Evolutionary conservation across 2,888 invertebrate genomes (phyloP), one percentile per base, ranked within the genome.

Genomic region (Andrena dorsata): DNA sequence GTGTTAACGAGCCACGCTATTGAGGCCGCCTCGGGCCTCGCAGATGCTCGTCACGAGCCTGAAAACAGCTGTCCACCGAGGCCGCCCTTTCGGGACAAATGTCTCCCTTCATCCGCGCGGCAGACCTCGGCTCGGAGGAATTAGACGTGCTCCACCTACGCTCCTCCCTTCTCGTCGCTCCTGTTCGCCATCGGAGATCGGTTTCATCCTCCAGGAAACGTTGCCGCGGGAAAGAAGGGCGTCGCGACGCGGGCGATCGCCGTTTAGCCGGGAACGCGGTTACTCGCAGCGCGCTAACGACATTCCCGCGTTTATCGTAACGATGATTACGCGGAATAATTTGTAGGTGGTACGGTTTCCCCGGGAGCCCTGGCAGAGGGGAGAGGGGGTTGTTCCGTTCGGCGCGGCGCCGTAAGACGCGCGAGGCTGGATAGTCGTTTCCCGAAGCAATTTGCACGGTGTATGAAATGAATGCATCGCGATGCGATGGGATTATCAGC

Each of bases 41-140:
- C 71, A 69, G 77, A 78, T 65, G 64, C 60, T 73, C 60, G 49
- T 41, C 69, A 30, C 71, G 61, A 58, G 70, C 35, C 23, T 49
- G 56, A 56, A 56, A 85, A 82, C 86, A 86, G 86, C 86, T 86
- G 86, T 86, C 47, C 68, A 41, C 26, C 70, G 76, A 80, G 74
- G 83, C 80, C 76, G 84, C 83, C 77, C 30, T 51, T 63, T 63
- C 53, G 20, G 13, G 70, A 66, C 66, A 66, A 70, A 77, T 47
- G 70, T 53, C 49, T 51, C 35, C 20, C 26, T 68, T n/a, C 20
- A 10, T 41, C 16, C 41, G 41, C 41, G 16, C 41, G 16, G 41
- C 41, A 16, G 41, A 41, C 16, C 41, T 16, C 41, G 13, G 41
- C 41, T 41, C 41, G 41, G 4, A 16, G 41, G 41, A 16, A 41